A percentile compares a stretch with the other conserved stretches of the same genome.
Evolutionary conservation across 2,797 vertebrate genomes (phyloP).

Genomic region (Vireo griseus): DNA sequence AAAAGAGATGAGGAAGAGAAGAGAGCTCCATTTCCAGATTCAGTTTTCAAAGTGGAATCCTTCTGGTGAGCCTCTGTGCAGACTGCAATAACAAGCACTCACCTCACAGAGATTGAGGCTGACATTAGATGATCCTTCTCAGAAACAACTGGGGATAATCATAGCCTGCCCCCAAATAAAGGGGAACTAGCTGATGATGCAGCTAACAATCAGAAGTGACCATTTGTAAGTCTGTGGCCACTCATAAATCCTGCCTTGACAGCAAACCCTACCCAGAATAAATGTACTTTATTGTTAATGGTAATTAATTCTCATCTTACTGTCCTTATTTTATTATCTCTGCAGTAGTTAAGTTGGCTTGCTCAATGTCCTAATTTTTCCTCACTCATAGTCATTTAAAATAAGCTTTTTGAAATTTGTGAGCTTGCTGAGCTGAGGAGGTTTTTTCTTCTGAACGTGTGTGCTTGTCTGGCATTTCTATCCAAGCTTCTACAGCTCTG

Average conservation of each 20-base stretch:
- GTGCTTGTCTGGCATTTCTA: conserved; percentile 48
- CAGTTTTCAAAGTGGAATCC: not conserved
- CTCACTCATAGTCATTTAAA: conserved; percentile 41
- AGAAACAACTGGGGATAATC: not conserved
- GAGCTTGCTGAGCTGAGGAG: conserved; percentile 15
- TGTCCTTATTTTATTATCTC: conserved; percentile 41
- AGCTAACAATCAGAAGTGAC: not conserved
- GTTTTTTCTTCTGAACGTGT: not conserved
- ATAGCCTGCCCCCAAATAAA: not conserved
- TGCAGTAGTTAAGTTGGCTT: conserved; percentile 33
- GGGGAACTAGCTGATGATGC: not conserved
- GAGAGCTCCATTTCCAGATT: not conserved
- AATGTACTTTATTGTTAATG: conserved; percentile 40
- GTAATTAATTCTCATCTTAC: conserved; percentile 47
- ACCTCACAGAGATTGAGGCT: not conserved
- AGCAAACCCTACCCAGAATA: not conserved
- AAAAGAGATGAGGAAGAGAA: not conserved
- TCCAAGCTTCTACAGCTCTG: conserved; percentile 9
- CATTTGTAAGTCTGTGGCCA: not conserved
- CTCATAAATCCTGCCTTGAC: not conserved
- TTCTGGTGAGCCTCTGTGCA: not conserved
- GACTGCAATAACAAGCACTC: not conserved
- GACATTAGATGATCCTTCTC: not conserved
- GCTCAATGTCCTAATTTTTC: conserved; percentile 50
- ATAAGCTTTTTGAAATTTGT: conserved; percentile 23